Base-by-base conservation (phyloP, 1,140 invertebrate species). In the Leptinotarsa defecta region DNA sequence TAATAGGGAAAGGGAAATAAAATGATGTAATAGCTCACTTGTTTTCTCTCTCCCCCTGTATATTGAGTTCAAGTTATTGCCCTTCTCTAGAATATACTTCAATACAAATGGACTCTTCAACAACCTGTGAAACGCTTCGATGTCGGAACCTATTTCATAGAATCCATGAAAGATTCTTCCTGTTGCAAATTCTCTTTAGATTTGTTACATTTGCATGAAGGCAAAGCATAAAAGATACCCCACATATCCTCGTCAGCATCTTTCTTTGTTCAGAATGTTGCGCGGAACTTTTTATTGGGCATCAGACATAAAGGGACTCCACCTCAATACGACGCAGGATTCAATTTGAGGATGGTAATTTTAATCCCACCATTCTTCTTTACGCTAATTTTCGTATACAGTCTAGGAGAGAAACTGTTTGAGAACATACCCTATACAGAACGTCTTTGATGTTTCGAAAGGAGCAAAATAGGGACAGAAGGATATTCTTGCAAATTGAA, bases 281-380 rank as follows among this genome's bases (percentile, higher is more conserved):
- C 43, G n/a, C 17, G 67, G 19, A 68, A 68, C 67, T 68, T 68
- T 68, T 68, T 68, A 68, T 68, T 68, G 43, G 15, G 34, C 43
- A 17, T 34, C 19, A 19, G 15, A 68, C 19, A 68, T 57, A 68
- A 68, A 68, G 34, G 34, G 43, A 34, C 67, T 48, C 67, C 43
- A 68, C 67, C 67, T 68, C 67, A 68, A 68, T 68, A 43, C 67
- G 67, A 43, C 67, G 34, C 67, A 68, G 67, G 67, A 68, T 68
- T 68, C 67, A 68, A 68, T 68, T 68, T 48, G n/a, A 68, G 67
- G 67, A 68, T 68, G 67, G 67, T 68, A 68, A 68, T 68, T 68
- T 68, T 68, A 68, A 68, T 68, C 67, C 43, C 43, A 68, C 67
- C 43, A 68, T 68, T 68, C 67, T 68, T 43, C 67, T 68, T 68